phyloP scores from a whole-genome alignment of 1,140 invertebrate species.

The Drepana arcuata region DNA sequence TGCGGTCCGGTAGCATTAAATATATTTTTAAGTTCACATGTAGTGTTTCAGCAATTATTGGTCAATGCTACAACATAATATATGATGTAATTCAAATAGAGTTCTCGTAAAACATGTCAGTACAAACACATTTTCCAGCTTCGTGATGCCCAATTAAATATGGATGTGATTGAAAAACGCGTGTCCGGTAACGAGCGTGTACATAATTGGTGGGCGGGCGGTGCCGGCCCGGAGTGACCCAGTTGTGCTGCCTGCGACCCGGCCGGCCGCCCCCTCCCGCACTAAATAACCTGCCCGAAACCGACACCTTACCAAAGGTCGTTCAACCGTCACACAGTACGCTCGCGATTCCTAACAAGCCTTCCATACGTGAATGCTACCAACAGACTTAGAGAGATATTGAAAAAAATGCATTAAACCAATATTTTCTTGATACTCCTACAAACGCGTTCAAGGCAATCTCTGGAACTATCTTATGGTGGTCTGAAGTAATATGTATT shows the following conservation, averaged over 20 bases:
- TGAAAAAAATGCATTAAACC: too few species aligned
- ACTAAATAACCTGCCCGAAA: conserved; percentile 69
- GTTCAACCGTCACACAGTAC: conserved; percentile 52
- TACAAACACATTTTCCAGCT: conserved; percentile 61
- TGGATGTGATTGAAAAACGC: conserved; percentile 72
- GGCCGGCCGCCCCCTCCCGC: conserved; percentile 42
- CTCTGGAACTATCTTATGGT: too few species aligned
- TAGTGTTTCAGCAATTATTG: too few species aligned
- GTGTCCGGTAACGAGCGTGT: conserved; percentile 71
- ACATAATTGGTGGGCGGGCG: conserved; percentile 65
- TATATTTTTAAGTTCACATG: too few species aligned
- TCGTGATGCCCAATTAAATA: conserved; percentile 69
- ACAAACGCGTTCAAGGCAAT: too few species aligned
- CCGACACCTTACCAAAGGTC: conserved; percentile 68
- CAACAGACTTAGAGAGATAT: too few species aligned
- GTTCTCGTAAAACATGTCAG: conserved; percentile 50
- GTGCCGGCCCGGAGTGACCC: conserved; percentile 58
- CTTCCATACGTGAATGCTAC: conserved; percentile 7
- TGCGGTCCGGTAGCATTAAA: too few species aligned
- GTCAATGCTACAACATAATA: conserved; percentile 9
- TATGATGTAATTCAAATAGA: conserved; percentile 46
- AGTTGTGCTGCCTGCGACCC: conserved; percentile 66
- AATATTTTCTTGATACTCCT: too few species aligned
- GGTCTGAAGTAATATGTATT: too few species aligned
- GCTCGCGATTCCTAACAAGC: conserved; percentile 10